phyloP scores from a whole-genome alignment of 2,888 invertebrate genomes.

The Ochropacha duplaris region DNA sequence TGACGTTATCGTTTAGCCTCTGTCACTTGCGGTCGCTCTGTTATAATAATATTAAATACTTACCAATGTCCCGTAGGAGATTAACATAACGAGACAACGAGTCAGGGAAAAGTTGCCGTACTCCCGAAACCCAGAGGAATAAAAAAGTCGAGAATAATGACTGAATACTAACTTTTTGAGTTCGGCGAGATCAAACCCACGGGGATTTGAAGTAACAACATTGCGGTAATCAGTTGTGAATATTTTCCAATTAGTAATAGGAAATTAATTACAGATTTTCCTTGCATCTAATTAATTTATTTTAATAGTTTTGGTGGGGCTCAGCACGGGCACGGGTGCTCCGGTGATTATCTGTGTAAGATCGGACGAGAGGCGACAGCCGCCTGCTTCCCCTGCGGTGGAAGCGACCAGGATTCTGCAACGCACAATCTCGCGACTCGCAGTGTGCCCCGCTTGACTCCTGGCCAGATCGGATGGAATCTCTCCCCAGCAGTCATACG shows the following conservation, averaged over 20 bases:
- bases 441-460: too few species aligned
- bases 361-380: too few species aligned
- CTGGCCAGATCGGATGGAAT: too few species aligned
- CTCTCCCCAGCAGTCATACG: too few species aligned
- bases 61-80: slow-evolving; percentile 43
- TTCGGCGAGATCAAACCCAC: slow-evolving; percentile 35
- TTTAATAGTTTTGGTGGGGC: too few species aligned
- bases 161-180: slow-evolving; percentile 48
- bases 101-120: slow-evolving; percentile 58
- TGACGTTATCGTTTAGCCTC: slow-evolving; percentile 5
- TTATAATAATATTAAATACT: slow-evolving; percentile 48
- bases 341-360: too few species aligned
- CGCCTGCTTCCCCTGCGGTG: too few species aligned
- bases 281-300: not conserved
- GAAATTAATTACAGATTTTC: not conserved
- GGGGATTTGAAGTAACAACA: slow-evolving; percentile 24
- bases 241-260: not conserved
- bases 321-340: too few species aligned
- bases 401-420: too few species aligned
- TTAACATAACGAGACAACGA: slow-evolving; percentile 61
- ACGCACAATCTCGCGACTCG: too few species aligned
- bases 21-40: slow-evolving; percentile 27
- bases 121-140: slow-evolving; percentile 40
- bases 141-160: slow-evolving; percentile 55
- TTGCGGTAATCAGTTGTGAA: slow-evolving; percentile 18